Evolutionary conservation across 2,113 vertebrate species (phyloP).

Genomic region (Syngnathus scovelli): DNA sequence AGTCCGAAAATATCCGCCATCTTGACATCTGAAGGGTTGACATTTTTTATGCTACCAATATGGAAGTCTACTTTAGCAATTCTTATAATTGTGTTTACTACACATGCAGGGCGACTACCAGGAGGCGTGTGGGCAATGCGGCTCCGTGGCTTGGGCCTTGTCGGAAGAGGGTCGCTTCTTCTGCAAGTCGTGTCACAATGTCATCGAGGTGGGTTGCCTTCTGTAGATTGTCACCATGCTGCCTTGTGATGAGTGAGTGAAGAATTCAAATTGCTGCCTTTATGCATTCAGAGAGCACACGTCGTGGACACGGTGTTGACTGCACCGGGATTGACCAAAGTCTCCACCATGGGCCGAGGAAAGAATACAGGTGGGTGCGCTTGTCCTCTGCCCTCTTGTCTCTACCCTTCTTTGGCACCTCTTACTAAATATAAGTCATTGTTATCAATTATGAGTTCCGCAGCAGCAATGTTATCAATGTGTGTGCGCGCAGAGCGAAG

Average conservation of each 20-base stretch:
- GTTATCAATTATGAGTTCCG: not conserved
- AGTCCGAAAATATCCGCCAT: no score
- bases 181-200: constrained; percentile 85
- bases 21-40: not conserved
- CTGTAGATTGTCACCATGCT: not conserved
- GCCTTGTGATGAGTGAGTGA: no score
- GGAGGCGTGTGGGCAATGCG: constrained; percentile 79
- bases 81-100: not conserved
- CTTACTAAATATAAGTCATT: not conserved
- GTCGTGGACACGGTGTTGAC: constrained; percentile 33
- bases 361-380: constrained; percentile 40
- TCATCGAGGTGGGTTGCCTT: constrained; percentile 81
- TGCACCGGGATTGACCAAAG: not conserved
- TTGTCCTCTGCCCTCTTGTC: not conserved
- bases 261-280: no score
- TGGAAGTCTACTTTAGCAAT: not conserved
- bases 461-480: no score
- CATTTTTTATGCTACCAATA: not conserved
- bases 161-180: constrained; percentile 85
- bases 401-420: no score
- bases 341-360: constrained; percentile 26
- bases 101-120: constrained; percentile 70
- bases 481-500: constrained; percentile 31
- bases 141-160: constrained; percentile 81
- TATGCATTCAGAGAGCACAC: constrained; percentile 52